These are phyloP conservation scores for Pelecanus crispus DNA, from an alignment of 2,113 vertebrate genomes.

Conservation along the genomic window DNA sequence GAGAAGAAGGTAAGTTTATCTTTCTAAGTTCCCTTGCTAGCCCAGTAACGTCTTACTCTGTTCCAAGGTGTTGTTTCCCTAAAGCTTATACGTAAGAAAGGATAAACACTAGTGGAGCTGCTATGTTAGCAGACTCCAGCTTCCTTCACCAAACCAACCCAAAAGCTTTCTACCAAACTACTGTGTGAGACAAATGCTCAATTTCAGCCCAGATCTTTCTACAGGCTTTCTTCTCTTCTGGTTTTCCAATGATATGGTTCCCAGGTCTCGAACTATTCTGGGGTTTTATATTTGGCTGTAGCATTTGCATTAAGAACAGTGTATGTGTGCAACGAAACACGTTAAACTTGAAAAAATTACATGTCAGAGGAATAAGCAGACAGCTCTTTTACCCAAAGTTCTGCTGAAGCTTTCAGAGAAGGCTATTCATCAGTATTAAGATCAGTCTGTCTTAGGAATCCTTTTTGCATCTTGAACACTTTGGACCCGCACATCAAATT, in stretches of 20 bases:
- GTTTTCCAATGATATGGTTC: not conserved
- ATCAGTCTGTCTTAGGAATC: not conserved
- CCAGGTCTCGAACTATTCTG: not conserved
- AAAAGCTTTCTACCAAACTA: not conserved
- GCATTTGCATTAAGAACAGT: too few species aligned
- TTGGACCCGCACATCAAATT: not conserved
- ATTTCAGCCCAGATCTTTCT: not conserved
- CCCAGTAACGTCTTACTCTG: fast-evolving
- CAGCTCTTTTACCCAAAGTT: not conserved
- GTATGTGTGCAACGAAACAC: not conserved
- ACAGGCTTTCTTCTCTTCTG: not conserved
- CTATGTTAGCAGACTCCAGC: not conserved
- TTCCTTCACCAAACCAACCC: not conserved
- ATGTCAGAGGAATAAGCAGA: not conserved
- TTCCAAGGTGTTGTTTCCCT: not conserved
- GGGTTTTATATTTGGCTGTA: not conserved
- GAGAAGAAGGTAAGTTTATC: constrained; percentile 83
- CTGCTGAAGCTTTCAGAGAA: not conserved
- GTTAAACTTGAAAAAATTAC: not conserved
- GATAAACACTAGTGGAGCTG: not conserved
- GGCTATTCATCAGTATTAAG: not conserved
- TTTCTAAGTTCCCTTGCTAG: not conserved
- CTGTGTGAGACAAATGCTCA: not conserved
- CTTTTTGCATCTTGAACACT: not conserved
- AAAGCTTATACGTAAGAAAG: not conserved